phyloP scores from a whole-genome alignment of 2,797 vertebrate species.

The Tenualosa ilisha region DNA sequence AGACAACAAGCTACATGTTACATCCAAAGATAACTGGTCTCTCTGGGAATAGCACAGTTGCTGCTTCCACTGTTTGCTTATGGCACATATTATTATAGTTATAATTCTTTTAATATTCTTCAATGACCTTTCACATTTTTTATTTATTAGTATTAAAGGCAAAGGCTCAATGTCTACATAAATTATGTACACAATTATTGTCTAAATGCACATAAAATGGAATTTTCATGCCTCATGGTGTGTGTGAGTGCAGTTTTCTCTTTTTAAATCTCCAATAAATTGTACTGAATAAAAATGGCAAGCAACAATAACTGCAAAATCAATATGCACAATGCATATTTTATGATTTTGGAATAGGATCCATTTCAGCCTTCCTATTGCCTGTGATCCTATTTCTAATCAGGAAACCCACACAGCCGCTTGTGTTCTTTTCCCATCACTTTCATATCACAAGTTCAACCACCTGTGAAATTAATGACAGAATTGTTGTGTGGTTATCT shows the following conservation, averaged over 20 bases:
- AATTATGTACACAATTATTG: neutral
- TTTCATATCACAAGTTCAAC: conserved; percentile 24
- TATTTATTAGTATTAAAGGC: neutral
- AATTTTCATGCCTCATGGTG: neutral
- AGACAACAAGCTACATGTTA: neutral
- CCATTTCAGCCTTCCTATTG: neutral
- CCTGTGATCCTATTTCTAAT: conserved; percentile 5
- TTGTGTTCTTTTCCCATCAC: conserved; percentile 16
- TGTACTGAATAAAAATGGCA: neutral
- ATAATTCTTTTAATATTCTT: neutral
- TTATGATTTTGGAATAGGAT: neutral
- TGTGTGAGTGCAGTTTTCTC: neutral
- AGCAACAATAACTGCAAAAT: neutral
- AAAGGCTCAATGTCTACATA: neutral
- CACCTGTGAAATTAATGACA: conserved; percentile 25
- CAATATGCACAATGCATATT: conserved; percentile 25
- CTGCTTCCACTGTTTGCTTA: neutral
- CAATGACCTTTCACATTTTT: neutral
- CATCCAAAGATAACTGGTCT: neutral
- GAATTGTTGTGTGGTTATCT: conserved; percentile 22
- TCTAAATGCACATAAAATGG: conserved; percentile 17
- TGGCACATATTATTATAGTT: neutral
- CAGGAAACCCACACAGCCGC: neutral
- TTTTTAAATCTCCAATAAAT: conserved; percentile 22
- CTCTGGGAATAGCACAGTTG: neutral